Conservation (phyloP, 2,888 invertebrate species). For the Apoda limacodes region DNA sequence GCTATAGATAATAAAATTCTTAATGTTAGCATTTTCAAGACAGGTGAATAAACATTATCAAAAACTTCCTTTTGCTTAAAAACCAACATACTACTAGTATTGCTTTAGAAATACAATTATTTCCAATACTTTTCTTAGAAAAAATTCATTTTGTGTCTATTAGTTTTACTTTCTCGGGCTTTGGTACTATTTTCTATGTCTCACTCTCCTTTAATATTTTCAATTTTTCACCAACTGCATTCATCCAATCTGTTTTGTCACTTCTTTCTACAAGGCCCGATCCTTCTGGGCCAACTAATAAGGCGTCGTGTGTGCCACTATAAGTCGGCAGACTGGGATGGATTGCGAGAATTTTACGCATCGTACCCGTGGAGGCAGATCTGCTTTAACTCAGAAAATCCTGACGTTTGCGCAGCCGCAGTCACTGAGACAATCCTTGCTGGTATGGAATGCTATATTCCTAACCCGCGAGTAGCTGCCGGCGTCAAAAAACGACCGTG, state of each 20-base stretch:
- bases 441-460: no score
- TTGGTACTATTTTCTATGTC: constrained; percentile 5
- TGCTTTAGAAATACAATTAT: constrained; percentile 1
- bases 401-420: no score
- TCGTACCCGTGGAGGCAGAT: no score
- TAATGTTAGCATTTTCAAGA: constrained; percentile 1
- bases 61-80: constrained; percentile 1
- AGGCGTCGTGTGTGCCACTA: no score
- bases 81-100: constrained; percentile 5
- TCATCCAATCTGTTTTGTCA: constrained; percentile 4
- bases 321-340: no score
- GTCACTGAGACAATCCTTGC: no score
- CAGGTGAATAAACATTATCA: constrained; percentile 4
- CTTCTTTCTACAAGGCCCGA: no score
- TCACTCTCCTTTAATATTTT: constrained; percentile 2
- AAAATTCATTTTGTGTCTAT: constrained; percentile 7
- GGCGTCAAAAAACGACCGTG: no score
- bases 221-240: constrained; percentile 7
- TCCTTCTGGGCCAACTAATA: no score
- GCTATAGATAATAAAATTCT: constrained; percentile 8
- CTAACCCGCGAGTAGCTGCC: no score
- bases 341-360: no score
- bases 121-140: constrained; percentile 4
- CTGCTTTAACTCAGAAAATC: no score
- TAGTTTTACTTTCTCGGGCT: constrained; percentile 2